Evolutionary conservation across 2,888 invertebrate species (phyloP).

Genomic region (Augiades crinisus): DNA sequence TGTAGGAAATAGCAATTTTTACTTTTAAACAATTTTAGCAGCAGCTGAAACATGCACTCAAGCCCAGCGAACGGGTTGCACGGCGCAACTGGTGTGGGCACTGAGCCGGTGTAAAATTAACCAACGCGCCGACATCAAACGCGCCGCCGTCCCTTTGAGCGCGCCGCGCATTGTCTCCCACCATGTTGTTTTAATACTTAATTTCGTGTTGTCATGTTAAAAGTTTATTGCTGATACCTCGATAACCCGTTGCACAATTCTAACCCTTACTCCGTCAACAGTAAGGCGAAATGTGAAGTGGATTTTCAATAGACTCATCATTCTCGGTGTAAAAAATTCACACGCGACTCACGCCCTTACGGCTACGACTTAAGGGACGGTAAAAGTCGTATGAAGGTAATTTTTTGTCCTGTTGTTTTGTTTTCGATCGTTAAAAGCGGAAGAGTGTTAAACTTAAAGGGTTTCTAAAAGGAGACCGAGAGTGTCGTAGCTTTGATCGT

Average conservation of each 20-base stretch:
- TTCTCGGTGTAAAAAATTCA: slow-evolving; percentile 14
- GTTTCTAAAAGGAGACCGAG: slow-evolving; percentile 51
- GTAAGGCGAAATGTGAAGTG: background rate
- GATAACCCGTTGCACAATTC: slow-evolving; percentile 10
- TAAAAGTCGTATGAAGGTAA: background rate
- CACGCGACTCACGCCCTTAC: slow-evolving; percentile 10
- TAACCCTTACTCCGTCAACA: slow-evolving; percentile 1
- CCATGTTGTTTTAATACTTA: slow-evolving; percentile 70
- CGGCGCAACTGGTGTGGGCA: slow-evolving; percentile 36
- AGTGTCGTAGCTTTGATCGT: slow-evolving; percentile 48
- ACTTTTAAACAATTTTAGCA: background rate
- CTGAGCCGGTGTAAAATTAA: slow-evolving; percentile 61
- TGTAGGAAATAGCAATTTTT: background rate
- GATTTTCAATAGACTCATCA: slow-evolving; percentile 15
- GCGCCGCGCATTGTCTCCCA: slow-evolving; percentile 70
- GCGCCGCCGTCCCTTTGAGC: slow-evolving; percentile 60
- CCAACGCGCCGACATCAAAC: slow-evolving; percentile 60
- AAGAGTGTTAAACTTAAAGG: slow-evolving; percentile 52
- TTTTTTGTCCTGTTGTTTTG: slow-evolving; percentile 20
- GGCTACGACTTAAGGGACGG: background rate
- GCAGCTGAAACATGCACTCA: background rate
- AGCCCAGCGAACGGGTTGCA: background rate
- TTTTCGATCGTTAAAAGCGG: slow-evolving; percentile 50
- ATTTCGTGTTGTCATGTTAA: slow-evolving; percentile 75
- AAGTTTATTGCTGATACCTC: slow-evolving; percentile 58